These are phyloP conservation scores for Zosterops borbonicus DNA, from an alignment of 2,113 vertebrate species.

Conservation along the genomic window DNA sequence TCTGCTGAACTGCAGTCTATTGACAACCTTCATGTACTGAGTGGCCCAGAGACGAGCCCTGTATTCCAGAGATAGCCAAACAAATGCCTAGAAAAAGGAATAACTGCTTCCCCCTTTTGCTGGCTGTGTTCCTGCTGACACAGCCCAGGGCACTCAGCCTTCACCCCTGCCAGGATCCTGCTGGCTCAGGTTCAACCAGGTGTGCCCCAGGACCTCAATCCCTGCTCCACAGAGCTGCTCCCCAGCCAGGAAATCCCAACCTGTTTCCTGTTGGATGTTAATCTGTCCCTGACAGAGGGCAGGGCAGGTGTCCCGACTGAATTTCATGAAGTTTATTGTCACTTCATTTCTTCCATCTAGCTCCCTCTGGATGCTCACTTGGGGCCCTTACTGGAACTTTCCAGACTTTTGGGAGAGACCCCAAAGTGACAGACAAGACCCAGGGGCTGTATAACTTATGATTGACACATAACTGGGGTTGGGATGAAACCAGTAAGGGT, in stretches of 20 bases:
- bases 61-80: neutral
- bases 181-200: neutral
- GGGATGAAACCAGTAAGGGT: too few relatives aligned
- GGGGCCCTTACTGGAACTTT: too few relatives aligned
- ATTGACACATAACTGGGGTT: too few relatives aligned
- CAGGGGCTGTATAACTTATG: too few relatives aligned
- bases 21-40: fast-evolving
- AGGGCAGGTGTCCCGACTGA: neutral
- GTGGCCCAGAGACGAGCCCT: neutral
- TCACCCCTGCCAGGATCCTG: neutral
- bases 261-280: neutral
- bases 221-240: neutral
- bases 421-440: too few relatives aligned
- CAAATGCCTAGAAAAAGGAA: neutral
- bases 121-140: neutral
- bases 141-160: neutral
- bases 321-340: neutral
- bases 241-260: neutral
- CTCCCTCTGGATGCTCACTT: neutral
- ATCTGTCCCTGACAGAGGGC: neutral
- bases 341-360: neutral
- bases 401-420: too few relatives aligned
- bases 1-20: neutral
- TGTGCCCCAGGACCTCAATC: neutral
- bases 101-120: neutral